These are phyloP conservation scores for Diachasmimorpha longicaudata DNA, from an alignment of 1,140 invertebrate species.

Conservation along the genomic window DNA sequence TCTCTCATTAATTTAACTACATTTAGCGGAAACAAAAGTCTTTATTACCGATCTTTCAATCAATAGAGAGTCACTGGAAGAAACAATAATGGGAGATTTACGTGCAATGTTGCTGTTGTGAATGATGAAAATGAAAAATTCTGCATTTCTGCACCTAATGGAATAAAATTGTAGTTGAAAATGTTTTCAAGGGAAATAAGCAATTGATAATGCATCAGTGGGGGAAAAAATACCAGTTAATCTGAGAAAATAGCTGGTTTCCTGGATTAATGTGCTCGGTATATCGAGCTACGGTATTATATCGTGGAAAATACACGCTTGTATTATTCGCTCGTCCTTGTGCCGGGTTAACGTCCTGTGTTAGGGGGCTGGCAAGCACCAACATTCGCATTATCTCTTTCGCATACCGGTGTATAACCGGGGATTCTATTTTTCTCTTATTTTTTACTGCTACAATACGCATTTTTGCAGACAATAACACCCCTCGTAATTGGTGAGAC, in stretches of 20 bases:
- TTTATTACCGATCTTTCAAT: too few species aligned
- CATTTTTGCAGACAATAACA: not conserved
- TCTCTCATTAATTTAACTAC: too few species aligned
- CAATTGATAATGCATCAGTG: not conserved
- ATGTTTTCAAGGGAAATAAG: not conserved
- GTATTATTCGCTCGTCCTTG: conserved; percentile 28
- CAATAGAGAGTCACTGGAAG: too few species aligned
- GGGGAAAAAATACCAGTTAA: not conserved
- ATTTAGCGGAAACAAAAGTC: too few species aligned
- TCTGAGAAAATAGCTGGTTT: conserved; percentile 27
- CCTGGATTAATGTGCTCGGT: conserved; percentile 18
- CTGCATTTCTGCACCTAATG: not conserved
- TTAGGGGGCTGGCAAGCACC: conserved; percentile 4
- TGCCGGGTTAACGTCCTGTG: conserved; percentile 32
- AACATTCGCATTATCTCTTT: not conserved
- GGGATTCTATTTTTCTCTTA: not conserved
- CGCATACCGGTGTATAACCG: not conserved
- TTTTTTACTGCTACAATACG: conserved; percentile 1
- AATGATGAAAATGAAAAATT: not conserved
- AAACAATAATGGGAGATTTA: not conserved
- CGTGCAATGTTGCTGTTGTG: too few species aligned
- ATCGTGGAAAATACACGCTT: not conserved
- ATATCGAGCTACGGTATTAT: not conserved
- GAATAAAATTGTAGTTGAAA: not conserved
- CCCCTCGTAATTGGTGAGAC: not conserved